A percentile compares a stretch with the other conserved stretches of the same genome.
These are phyloP conservation scores for Aphrocallistes beatrix DNA, from an alignment of 37 sponge, comb jelly and placozoan genomes.

Conservation along the genomic window DNA sequence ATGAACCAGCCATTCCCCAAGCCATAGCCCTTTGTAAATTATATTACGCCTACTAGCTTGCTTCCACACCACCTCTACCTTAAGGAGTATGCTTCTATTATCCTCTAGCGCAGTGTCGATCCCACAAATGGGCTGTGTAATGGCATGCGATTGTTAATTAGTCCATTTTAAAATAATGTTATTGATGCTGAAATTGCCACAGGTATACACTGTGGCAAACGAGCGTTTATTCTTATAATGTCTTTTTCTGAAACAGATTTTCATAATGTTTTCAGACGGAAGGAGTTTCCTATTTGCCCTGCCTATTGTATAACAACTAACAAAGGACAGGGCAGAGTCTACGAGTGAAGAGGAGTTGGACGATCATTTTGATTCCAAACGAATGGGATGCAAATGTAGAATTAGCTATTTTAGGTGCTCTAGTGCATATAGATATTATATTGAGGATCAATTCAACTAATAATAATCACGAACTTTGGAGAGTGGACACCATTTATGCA, in stretches of 20 bases:
- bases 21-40: constrained; percentile 29
- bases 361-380: too few relatives aligned
- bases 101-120: constrained; percentile 7
- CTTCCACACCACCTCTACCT: constrained; percentile 11
- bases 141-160: constrained; percentile 19
- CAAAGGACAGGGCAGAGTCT: constrained; percentile 30
- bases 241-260: constrained; percentile 6
- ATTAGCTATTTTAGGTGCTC: too few relatives aligned
- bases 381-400: too few relatives aligned
- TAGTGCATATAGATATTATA: too few relatives aligned
- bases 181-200: constrained; percentile 21
- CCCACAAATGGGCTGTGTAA: constrained; percentile 22
- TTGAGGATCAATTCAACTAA: too few relatives aligned
- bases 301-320: constrained; percentile 24
- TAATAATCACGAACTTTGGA: too few relatives aligned
- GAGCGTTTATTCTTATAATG: constrained; percentile 23
- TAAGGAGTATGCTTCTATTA: constrained; percentile 2
- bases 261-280: background rate
- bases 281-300: constrained; percentile 12
- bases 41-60: constrained; percentile 17
- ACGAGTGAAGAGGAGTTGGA: too few relatives aligned
- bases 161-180: background rate
- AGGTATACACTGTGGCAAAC: background rate
- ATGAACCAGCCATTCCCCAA: too few relatives aligned
- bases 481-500: too few relatives aligned